These are phyloP conservation scores for Drosophila melanica DNA, from an alignment of 1,140 invertebrate species.

Conservation along the genomic window DNA sequence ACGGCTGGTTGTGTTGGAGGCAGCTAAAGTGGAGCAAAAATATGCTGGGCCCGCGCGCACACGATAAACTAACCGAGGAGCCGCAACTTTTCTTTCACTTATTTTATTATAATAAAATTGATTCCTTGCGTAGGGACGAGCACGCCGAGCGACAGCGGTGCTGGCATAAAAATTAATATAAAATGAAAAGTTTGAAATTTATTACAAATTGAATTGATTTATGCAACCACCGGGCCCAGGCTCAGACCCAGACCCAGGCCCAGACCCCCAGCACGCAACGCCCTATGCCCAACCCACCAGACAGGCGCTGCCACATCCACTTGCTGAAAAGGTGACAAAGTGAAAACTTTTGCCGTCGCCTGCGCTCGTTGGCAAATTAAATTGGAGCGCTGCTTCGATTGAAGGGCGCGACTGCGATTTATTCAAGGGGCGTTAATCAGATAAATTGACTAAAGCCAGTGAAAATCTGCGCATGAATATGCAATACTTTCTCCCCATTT, in stretches of 20 bases:
- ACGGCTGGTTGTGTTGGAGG: slow-evolving; percentile 26
- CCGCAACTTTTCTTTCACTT: slow-evolving; percentile 69
- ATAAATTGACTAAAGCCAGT: slow-evolving; percentile 57
- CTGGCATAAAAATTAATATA: slow-evolving; percentile 81
- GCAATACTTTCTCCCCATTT: slow-evolving; percentile 21
- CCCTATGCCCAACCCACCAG: background rate
- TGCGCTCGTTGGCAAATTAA: slow-evolving; percentile 61
- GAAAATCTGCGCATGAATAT: slow-evolving; percentile 40
- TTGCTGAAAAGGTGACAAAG: slow-evolving; percentile 70
- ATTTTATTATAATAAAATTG: slow-evolving; percentile 83
- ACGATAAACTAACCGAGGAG: slow-evolving; percentile 57
- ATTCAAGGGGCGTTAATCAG: slow-evolving; percentile 69
- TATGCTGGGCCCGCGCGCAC: slow-evolving; percentile 49
- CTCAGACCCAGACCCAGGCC: slow-evolving; percentile 6
- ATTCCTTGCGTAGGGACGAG: slow-evolving; percentile 54
- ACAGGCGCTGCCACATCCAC: background rate
- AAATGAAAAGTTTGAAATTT: slow-evolving; percentile 83
- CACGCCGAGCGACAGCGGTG: slow-evolving; percentile 35
- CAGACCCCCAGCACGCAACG: background rate
- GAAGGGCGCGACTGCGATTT: slow-evolving; percentile 35
- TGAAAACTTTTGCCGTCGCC: slow-evolving; percentile 60
- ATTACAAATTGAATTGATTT: slow-evolving; percentile 83
- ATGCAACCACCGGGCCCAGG: slow-evolving; percentile 50
- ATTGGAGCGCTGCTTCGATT: slow-evolving; percentile 49
- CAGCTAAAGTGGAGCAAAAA: slow-evolving; percentile 65